These are phyloP conservation scores for Notothenia rossii DNA, from an alignment of 2,113 vertebrate species.

Conservation along the genomic window DNA sequence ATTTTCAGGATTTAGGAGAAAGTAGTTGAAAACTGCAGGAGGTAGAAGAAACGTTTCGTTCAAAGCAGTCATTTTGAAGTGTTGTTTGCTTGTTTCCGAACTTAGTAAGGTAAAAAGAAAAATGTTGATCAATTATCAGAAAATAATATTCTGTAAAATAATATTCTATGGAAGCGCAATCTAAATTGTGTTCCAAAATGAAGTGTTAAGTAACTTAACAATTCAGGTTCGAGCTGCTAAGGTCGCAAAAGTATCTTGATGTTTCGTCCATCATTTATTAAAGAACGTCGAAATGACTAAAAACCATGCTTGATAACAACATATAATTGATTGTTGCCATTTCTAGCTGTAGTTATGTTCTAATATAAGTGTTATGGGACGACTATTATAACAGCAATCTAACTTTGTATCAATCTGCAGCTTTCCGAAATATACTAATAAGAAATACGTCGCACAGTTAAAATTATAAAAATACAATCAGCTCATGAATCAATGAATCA, in stretches of 20 bases:
- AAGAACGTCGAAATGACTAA: background rate
- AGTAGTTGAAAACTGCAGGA: background rate
- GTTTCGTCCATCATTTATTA: background rate
- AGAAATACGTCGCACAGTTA: background rate
- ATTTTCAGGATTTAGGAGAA: background rate
- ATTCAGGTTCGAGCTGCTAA: background rate
- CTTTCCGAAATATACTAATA: background rate
- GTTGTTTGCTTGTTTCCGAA: background rate
- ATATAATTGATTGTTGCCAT: too few relatives aligned
- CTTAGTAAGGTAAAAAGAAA: background rate
- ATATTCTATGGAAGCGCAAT: background rate
- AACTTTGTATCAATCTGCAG: background rate
- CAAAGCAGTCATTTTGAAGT: background rate
- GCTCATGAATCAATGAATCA: background rate
- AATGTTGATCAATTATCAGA: background rate
- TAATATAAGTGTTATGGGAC: background rate
- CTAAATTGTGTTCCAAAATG: background rate
- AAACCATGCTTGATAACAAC: background rate
- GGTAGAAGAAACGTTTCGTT: background rate
- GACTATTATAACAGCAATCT: background rate
- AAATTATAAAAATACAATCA: background rate
- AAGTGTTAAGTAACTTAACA: background rate
- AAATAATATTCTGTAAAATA: background rate
- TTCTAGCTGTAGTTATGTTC: background rate
- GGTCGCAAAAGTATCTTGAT: background rate